Conservation (phyloP, 1,140 invertebrate species). For the Drosophila arizonae region DNA sequence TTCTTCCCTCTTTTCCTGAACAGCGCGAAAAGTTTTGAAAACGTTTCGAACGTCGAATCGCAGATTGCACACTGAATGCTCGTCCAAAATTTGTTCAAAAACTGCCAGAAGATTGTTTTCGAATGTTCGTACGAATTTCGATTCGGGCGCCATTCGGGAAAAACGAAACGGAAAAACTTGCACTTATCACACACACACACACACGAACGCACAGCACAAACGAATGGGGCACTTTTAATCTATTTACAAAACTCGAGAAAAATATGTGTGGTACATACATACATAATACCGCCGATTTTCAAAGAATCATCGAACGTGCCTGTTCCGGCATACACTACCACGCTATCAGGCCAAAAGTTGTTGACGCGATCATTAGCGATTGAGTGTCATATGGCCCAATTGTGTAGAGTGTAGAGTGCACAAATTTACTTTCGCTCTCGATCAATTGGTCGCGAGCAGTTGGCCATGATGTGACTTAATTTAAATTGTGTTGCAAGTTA, state of each 20-base stretch:
- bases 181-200: slow-evolving; percentile 43
- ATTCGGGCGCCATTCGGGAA: slow-evolving; percentile 29
- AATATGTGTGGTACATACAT: slow-evolving; percentile 40
- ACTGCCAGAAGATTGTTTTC: slow-evolving; percentile 23
- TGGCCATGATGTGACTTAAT: slow-evolving; percentile 51
- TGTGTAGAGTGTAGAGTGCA: slow-evolving; percentile 39
- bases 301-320: slow-evolving; percentile 33
- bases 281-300: slow-evolving; percentile 44
- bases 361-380: slow-evolving; percentile 4
- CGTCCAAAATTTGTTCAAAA: slow-evolving; percentile 39
- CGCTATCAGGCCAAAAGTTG: background rate
- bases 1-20: slow-evolving; percentile 27
- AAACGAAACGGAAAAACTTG: slow-evolving; percentile 37
- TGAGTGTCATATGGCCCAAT: slow-evolving; percentile 29
- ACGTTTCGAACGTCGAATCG: slow-evolving; percentile 40
- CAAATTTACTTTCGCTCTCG: slow-evolving; percentile 60
- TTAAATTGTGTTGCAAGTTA: slow-evolving; percentile 47
- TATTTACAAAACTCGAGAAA: slow-evolving; percentile 72
- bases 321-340: slow-evolving; percentile 43
- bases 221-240: slow-evolving; percentile 59
- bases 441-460: slow-evolving; percentile 22
- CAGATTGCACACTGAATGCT: slow-evolving; percentile 52
- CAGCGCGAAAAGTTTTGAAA: slow-evolving; percentile 6
- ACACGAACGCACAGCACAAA: background rate
- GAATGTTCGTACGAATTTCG: slow-evolving; percentile 25